phyloP scores from a whole-genome alignment of 2,113 vertebrate species.

The Apeltes quadracus region DNA sequence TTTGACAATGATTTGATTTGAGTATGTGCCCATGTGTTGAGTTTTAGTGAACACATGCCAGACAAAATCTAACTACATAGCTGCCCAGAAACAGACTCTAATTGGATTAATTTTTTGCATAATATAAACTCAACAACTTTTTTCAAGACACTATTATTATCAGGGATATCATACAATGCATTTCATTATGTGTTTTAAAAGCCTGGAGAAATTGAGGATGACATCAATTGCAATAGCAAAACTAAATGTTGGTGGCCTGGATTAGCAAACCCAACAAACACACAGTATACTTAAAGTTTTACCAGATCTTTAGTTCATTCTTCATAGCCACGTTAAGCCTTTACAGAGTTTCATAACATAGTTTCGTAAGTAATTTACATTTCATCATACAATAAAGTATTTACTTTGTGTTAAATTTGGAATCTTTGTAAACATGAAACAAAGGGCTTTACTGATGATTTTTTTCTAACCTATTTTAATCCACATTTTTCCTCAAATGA shows the following conservation, averaged over 20 bases:
- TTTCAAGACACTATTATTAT: neutral
- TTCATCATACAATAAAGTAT: neutral
- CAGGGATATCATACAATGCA: neutral
- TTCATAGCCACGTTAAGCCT: neutral
- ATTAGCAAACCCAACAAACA: conserved; percentile 4
- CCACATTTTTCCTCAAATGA: neutral
- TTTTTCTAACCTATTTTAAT: neutral
- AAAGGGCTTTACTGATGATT: neutral
- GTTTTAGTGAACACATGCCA: conserved; percentile 9
- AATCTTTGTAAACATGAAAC: neutral
- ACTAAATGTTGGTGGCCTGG: conserved; percentile 19
- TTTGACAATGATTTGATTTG: neutral
- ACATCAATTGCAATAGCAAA: conserved; percentile 19
- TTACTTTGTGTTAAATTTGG: neutral
- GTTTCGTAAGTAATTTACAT: neutral
- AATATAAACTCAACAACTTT: neutral
- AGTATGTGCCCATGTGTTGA: neutral
- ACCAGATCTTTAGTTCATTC: conserved; percentile 2
- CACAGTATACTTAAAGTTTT: neutral
- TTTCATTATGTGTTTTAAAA: neutral
- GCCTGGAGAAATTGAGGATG: neutral
- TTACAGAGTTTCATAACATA: neutral
- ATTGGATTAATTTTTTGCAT: neutral
- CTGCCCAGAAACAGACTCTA: neutral
- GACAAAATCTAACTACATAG: neutral